These are phyloP conservation scores for Ochotona curzoniae DNA, from an alignment of 2,113 vertebrate species.

Conservation along the genomic window DNA sequence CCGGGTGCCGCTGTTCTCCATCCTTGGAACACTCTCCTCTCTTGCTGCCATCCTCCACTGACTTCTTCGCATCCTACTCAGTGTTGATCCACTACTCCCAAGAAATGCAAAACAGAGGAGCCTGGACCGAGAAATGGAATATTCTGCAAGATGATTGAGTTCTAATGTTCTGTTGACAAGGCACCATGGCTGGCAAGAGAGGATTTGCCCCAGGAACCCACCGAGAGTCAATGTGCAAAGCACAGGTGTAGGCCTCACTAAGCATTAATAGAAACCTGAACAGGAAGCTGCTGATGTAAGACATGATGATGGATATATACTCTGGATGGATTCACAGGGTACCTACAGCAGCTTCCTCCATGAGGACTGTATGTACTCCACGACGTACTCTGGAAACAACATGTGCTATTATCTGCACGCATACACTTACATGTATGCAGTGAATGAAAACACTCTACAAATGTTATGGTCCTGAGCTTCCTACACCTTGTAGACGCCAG, in stretches of 20 bases:
- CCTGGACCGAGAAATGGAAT: neutral
- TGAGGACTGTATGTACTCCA: neutral
- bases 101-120: neutral
- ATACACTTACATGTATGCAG: neutral
- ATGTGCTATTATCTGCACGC: neutral
- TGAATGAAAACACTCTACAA: neutral
- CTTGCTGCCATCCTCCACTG: too few relatives aligned
- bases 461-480: neutral
- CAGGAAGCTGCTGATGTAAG: neutral
- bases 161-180: neutral
- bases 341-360: neutral
- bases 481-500: neutral
- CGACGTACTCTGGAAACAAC: neutral
- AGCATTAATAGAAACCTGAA: neutral
- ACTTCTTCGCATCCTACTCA: neutral
- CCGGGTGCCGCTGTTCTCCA: neutral
- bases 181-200: neutral
- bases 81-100: neutral
- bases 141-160: neutral
- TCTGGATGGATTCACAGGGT: too few relatives aligned
- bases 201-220: neutral
- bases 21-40: neutral
- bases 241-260: neutral
- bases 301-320: neutral
- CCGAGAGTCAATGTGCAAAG: neutral